phyloP scores from a whole-genome alignment of 2,797 vertebrate genomes.

The Morelia viridis region DNA sequence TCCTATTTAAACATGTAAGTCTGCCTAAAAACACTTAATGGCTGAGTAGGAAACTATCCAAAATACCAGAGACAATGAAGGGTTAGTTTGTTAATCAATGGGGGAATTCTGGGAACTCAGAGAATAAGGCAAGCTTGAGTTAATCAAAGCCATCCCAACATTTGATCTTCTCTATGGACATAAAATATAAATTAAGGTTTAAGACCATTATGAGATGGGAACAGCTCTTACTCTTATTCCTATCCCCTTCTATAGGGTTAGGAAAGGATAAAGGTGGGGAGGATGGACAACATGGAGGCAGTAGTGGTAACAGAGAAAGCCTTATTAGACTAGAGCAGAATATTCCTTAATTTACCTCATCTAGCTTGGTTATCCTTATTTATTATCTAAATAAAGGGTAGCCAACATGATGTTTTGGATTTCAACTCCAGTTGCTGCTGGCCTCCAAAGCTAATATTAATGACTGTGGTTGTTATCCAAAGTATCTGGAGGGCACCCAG shows the following conservation, averaged over 20 bases:
- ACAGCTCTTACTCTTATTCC: neutral
- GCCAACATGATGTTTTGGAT: neutral
- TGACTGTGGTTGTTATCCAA: no score
- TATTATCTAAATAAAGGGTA: no score
- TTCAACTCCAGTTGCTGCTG: neutral
- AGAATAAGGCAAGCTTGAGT: neutral
- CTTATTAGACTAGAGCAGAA: neutral
- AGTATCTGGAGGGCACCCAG: no score
- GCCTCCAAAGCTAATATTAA: no score
- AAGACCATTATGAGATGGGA: neutral
- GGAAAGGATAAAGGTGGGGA: neutral
- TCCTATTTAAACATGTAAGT: slow-evolving; percentile 69
- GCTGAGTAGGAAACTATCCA: slow-evolving; percentile 54
- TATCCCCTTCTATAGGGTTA: neutral
- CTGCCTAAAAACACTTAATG: slow-evolving; percentile 59
- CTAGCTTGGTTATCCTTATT: no score
- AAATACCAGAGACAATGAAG: slow-evolving; percentile 48
- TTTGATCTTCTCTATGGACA: neutral
- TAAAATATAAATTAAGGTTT: neutral
- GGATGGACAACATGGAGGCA: neutral
- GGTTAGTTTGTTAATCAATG: slow-evolving; percentile 47
- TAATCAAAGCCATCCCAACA: neutral
- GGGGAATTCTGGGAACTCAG: slow-evolving; percentile 5
- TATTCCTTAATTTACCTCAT: neutral
- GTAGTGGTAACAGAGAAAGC: neutral